Base-by-base conservation (phyloP, 2,888 invertebrate species). In the Meloe dianella region DNA sequence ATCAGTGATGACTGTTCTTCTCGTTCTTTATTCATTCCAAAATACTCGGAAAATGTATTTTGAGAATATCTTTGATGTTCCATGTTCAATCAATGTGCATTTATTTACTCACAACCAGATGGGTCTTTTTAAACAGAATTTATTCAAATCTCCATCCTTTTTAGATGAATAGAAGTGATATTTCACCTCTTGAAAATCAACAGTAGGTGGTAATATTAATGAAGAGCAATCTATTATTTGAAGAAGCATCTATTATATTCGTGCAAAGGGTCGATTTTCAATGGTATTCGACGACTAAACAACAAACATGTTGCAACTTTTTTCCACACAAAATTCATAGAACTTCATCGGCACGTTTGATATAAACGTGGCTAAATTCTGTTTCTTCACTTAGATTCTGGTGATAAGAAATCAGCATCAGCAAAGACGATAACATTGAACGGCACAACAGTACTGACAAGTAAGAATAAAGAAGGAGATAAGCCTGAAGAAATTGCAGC, bases 401-500 rank as follows among this genome's bases (percentile, higher is more conserved):
- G 47, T 24, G 24, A 54, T 12, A 30, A 32, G 29, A 80, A 78
- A 74, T 75, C 81, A 29, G 75, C 77, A 22, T 82, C 82, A 30
- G 81, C 81, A n/a, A 79, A 78, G 71, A 82, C 82, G 62, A 77
- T 82, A 68, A 76, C 77, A 59, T 78, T 78, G 62, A 80, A 77
- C 75, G 77, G 76, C 57, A 73, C 78, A 56, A 74, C 77, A 27
- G 4, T 27, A 54, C 76, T 72, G 51, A 74, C 77, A 20, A 59
- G 66, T 17, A 59, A 65, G 14, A 64, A 68, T 62, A 35, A 2
- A 32, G 2, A n/a, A 1, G 41, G 41, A 17, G 41, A 41, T 6
- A 41, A 41, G 41, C 60, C 61, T 24, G 84, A 85, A 78, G 87
- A 88, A 70, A 85, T 89, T 72, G 95, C 95, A 73, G 95, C 94